These are phyloP conservation scores for Cynoglossus semilaevis DNA, from an alignment of 2,113 vertebrate species.

Conservation along the genomic window DNA sequence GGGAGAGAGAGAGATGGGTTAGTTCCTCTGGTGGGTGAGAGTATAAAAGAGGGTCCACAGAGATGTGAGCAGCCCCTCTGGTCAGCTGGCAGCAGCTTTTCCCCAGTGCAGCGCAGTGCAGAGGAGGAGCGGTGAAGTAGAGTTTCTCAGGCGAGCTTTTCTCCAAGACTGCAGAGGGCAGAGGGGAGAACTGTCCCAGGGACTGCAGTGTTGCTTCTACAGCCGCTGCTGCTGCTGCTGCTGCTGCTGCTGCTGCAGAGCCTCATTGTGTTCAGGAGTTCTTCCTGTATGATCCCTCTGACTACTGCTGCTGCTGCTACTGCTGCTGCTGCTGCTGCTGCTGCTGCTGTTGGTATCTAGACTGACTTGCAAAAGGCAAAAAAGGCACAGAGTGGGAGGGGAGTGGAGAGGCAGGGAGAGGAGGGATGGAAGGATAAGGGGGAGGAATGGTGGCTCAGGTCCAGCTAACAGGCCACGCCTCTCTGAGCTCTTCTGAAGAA, in stretches of 20 bases:
- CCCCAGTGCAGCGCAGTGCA: slow-evolving; percentile 56
- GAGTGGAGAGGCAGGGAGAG: slow-evolving; percentile 38
- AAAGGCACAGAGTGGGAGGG: slow-evolving; percentile 52
- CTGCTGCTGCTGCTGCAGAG: slow-evolving; percentile 51
- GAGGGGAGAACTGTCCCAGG: slow-evolving; percentile 32
- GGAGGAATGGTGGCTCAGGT: slow-evolving; percentile 66
- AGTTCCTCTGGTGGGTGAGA: slow-evolving; percentile 57
- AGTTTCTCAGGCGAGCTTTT: slow-evolving; percentile 44
- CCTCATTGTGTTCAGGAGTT: slow-evolving; percentile 64
- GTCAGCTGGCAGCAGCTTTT: slow-evolving; percentile 49
- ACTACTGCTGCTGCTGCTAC: slow-evolving; percentile 48
- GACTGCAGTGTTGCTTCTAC: slow-evolving; percentile 48
- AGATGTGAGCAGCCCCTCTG: slow-evolving; percentile 53
- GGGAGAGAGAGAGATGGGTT: slow-evolving; percentile 45
- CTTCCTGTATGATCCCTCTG: slow-evolving; percentile 52
- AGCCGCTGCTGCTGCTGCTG: slow-evolving; percentile 46
- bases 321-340: slow-evolving; percentile 48
- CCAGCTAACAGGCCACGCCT: slow-evolving; percentile 72
- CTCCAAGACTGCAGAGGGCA: slow-evolving; percentile 45
- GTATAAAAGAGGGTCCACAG: slow-evolving; percentile 48
- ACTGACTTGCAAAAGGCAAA: slow-evolving; percentile 68
- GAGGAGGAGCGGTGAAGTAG: slow-evolving; percentile 52
- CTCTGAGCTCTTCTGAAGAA: slow-evolving; percentile 58
- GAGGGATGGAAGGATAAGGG: slow-evolving; percentile 62
- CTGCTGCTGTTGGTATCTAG: slow-evolving; percentile 49